Evolutionary conservation across 2,888 invertebrate species (phyloP).

Genomic region (Frankliniella fusca): DNA sequence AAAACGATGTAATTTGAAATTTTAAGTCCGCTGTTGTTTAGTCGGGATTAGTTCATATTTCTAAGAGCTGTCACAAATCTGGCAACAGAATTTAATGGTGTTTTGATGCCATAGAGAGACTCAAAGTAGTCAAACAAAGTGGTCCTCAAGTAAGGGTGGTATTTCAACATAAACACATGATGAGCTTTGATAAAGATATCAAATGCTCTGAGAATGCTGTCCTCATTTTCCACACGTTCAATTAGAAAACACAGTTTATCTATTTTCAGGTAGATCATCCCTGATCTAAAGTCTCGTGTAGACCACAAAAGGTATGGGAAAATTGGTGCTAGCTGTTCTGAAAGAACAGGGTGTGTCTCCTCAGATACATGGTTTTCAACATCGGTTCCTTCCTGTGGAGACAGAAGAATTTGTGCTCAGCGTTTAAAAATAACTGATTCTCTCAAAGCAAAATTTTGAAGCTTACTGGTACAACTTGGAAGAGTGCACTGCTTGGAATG

Average conservation of each 20-base stretch:
- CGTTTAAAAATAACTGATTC: neutral
- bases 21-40: no score
- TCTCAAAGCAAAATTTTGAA: no score
- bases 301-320: conserved; percentile 8
- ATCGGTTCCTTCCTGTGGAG: neutral
- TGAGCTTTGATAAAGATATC: neutral
- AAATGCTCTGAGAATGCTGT: neutral
- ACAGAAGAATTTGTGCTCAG: neutral
- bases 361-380: neutral
- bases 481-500: neutral
- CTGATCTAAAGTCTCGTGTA: neutral
- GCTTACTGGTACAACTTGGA: neutral
- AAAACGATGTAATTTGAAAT: no score
- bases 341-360: no score
- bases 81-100: neutral
- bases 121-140: conserved; percentile 11
- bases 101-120: neutral
- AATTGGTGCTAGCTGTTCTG: neutral
- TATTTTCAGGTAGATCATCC: neutral
- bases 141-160: neutral
- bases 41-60: no score
- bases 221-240: neutral
- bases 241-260: neutral
- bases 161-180: neutral
- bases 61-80: neutral